A percentile compares a stretch with the other conserved stretches of the same genome.
Conservation (phyloP, 2,888 invertebrate species). For the Lithophane ornitopus region DNA sequence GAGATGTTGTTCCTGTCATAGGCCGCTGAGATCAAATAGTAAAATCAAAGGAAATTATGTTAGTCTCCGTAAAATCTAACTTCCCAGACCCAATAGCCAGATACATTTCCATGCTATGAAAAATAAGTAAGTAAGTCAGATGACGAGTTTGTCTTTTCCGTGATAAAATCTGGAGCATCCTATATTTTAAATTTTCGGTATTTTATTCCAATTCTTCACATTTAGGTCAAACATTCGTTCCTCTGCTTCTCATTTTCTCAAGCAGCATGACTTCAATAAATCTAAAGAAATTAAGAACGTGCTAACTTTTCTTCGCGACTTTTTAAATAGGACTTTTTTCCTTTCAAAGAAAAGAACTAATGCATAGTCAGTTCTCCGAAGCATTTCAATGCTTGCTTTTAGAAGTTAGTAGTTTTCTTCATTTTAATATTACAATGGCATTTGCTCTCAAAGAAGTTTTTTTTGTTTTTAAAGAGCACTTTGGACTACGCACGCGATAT, state of each 20-base stretch:
- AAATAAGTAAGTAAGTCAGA: background rate
- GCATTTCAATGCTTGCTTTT: slow-evolving; percentile 19
- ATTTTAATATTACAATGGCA: slow-evolving; percentile 11
- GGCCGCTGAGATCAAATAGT: background rate
- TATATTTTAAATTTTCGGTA: background rate
- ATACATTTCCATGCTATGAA: background rate
- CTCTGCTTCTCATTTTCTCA: slow-evolving; percentile 5
- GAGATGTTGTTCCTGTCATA: background rate
- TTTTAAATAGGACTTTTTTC: slow-evolving; percentile 23
- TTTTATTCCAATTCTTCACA: background rate
- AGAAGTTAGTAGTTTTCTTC: slow-evolving; percentile 2
- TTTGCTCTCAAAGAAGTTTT: background rate
- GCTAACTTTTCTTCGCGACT: slow-evolving; percentile 21
- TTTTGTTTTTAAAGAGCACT: too few species aligned
- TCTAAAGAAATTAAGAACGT: slow-evolving; percentile 35
- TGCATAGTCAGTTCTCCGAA: slow-evolving; percentile 8
- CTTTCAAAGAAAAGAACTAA: slow-evolving; percentile 9
- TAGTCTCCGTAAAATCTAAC: background rate
- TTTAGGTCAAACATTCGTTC: slow-evolving; percentile 20
- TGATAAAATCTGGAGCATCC: background rate
- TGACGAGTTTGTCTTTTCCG: background rate
- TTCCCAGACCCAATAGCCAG: background rate
- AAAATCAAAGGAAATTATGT: slow-evolving; percentile 6
- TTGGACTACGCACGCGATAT: too few species aligned
- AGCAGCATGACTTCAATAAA: slow-evolving; percentile 22